phyloP scores from a whole-genome alignment of 2,797 vertebrate species.

The Coilia nasus region DNA sequence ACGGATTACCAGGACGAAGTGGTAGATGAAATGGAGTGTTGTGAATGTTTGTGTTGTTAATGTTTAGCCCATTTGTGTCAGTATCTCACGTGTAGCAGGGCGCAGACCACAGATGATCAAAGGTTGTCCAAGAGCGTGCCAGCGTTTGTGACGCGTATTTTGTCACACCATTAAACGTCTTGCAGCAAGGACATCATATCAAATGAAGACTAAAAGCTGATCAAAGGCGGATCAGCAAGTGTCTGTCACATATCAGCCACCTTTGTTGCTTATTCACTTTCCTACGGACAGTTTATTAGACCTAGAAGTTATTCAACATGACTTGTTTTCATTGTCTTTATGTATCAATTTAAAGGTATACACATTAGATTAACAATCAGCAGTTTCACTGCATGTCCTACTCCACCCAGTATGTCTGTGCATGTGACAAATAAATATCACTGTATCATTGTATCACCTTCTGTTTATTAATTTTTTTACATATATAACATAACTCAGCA shows the following conservation, averaged over 20 bases:
- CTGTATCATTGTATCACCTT: neutral
- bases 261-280: neutral
- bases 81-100: conserved; percentile 15
- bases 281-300: no score
- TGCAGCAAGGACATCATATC: neutral
- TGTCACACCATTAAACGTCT: neutral
- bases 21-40: neutral
- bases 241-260: neutral
- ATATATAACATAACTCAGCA: neutral
- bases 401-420: no score
- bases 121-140: neutral
- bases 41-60: conserved; percentile 41
- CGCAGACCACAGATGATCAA: conserved; percentile 40
- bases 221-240: neutral
- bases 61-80: conserved; percentile 41
- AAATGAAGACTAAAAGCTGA: neutral
- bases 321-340: no score
- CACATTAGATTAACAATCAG: no score
- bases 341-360: no score
- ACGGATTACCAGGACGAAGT: neutral
- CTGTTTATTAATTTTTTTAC: neutral
- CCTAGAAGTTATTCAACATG: no score
- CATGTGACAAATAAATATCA: no score
- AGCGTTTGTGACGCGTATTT: conserved; percentile 6
- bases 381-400: no score